Evolutionary conservation across 2,888 invertebrate species (phyloP).

Genomic region (Sycophila texana): DNA sequence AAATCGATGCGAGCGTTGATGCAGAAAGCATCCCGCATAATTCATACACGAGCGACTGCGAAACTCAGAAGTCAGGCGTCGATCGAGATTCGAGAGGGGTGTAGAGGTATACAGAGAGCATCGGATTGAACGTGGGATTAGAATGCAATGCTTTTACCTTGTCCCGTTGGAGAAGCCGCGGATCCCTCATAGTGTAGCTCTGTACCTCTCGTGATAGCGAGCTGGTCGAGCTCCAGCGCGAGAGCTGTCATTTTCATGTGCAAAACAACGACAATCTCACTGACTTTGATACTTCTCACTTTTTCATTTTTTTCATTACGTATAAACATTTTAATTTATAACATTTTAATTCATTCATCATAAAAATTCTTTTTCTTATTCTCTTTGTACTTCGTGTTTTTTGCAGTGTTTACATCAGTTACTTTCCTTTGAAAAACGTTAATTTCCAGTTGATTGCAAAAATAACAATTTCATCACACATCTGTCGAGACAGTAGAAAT

Average conservation of each 20-base stretch:
- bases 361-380: neutral
- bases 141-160: slow-evolving; percentile 69
- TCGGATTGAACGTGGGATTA: slow-evolving; percentile 23
- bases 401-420: too few relatives aligned
- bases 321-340: slow-evolving; percentile 8
- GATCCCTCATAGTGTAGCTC: slow-evolving; percentile 78
- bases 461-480: neutral
- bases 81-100: neutral
- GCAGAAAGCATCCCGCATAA: neutral
- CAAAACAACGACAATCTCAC: slow-evolving; percentile 75
- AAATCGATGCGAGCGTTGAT: neutral
- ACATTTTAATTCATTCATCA: neutral
- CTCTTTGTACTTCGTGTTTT: too few relatives aligned
- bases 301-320: slow-evolving; percentile 17
- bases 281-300: slow-evolving; percentile 59
- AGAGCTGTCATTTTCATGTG: slow-evolving; percentile 78
- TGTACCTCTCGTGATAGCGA: slow-evolving; percentile 81
- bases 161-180: slow-evolving; percentile 73
- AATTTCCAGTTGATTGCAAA: neutral
- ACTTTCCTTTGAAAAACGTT: neutral
- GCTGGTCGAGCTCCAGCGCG: slow-evolving; percentile 81
- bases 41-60: neutral
- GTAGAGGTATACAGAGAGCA: neutral
- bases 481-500: neutral
- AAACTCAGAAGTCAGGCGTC: neutral